phyloP scores from a whole-genome alignment of 2,113 vertebrate species.

The Rhinoderma darwinii region DNA sequence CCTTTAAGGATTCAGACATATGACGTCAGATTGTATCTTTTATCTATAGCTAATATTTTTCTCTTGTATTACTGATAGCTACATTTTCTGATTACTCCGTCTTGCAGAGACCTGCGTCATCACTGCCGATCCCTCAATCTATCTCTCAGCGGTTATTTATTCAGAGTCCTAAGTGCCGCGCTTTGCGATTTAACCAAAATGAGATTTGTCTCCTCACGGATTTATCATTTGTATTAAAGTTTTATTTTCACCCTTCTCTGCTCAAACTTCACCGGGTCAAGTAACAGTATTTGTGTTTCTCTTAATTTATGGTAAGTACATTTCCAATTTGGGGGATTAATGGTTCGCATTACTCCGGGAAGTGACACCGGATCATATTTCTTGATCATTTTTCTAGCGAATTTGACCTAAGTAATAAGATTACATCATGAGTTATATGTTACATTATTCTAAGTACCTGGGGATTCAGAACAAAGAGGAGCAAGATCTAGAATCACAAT shows the following conservation, averaged over 20 bases:
- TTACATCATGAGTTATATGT: constrained; percentile 54
- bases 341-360: constrained; percentile 29
- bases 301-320: constrained; percentile 58
- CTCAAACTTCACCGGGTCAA: constrained; percentile 18
- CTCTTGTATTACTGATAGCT: not conserved
- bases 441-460: constrained; percentile 35
- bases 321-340: constrained; percentile 54
- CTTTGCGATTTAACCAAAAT: not conserved
- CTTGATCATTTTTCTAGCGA: constrained; percentile 28
- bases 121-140: not conserved
- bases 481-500: not conserved
- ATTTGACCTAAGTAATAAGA: constrained; percentile 51
- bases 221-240: constrained; percentile 37
- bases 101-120: not conserved
- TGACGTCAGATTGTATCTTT: no score
- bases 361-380: constrained; percentile 56
- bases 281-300: constrained; percentile 51
- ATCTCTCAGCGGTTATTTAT: not conserved
- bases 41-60: not conserved
- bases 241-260: constrained; percentile 27
- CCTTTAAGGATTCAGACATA: not conserved
- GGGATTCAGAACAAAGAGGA: not conserved
- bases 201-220: constrained; percentile 25
- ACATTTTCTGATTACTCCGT: not conserved
- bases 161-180: not conserved